Evolutionary conservation across 2,113 vertebrate genomes (phyloP).

Genomic region (Electrona antarctica): DNA sequence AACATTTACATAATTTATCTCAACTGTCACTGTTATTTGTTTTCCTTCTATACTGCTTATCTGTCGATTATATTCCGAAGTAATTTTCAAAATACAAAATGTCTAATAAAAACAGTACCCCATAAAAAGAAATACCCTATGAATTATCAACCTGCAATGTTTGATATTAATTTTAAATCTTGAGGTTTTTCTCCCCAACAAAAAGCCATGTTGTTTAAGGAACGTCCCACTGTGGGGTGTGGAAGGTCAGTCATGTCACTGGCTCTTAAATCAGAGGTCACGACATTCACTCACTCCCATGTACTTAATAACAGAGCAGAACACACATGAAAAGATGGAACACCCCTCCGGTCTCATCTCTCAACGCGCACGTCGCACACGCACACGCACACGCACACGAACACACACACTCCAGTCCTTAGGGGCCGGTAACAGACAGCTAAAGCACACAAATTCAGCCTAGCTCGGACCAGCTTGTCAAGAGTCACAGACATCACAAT

Average conservation of each 20-base stretch:
- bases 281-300: background rate
- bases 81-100: no score
- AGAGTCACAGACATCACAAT: slow-evolving; percentile 10
- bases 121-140: no score
- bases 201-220: slow-evolving; percentile 5
- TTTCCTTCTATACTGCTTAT: no score
- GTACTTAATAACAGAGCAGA: no score
- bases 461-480: background rate
- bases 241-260: slow-evolving; percentile 4
- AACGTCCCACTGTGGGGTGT: slow-evolving; percentile 13
- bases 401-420: background rate
- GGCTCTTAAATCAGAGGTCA: slow-evolving; percentile 36
- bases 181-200: no score
- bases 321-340: background rate
- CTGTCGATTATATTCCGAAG: no score
- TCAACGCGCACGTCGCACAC: background rate
- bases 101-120: no score
- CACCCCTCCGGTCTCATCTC: background rate
- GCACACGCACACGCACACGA: background rate
- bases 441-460: slow-evolving; percentile 18
- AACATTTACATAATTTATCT: no score
- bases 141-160: no score
- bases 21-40: no score
- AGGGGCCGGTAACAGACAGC: background rate
- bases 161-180: no score